These are phyloP conservation scores for Megaceryle torquata DNA, from an alignment of 2,113 vertebrate species.

Conservation along the genomic window DNA sequence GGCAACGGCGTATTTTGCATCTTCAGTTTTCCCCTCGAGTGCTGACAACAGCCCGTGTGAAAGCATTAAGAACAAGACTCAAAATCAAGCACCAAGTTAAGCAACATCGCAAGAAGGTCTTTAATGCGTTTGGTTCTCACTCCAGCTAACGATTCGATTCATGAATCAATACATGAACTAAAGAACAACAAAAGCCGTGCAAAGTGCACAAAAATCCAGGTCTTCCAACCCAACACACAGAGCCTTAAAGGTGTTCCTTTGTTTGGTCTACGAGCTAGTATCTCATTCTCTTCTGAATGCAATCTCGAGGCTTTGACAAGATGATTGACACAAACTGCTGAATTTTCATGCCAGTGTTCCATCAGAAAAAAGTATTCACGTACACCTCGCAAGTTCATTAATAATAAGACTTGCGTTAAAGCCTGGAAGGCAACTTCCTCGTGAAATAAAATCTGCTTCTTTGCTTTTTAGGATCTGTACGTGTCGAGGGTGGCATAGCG, in stretches of 20 bases:
- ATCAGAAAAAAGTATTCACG: constrained; percentile 31
- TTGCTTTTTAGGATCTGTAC: constrained; percentile 35
- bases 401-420: constrained; percentile 43
- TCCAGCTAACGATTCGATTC: neutral
- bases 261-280: neutral
- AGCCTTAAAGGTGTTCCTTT: neutral
- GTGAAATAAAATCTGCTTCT: constrained; percentile 32
- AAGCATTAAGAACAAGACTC: neutral
- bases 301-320: neutral
- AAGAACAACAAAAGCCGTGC: rapidly evolving
- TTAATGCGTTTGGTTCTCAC: rapidly evolving
- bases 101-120: neutral
- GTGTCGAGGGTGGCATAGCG: neutral
- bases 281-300: neutral
- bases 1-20: neutral
- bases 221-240: neutral
- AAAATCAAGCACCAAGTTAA: rapidly evolving
- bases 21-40: neutral
- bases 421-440: constrained; percentile 34
- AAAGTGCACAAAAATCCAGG: neutral
- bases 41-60: neutral
- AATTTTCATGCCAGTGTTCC: constrained; percentile 49
- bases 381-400: constrained; percentile 54
- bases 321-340: neutral
- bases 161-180: rapidly evolving